Percentiles rank a stretch among this genome's conserved stretches.
Conservation (phyloP, 2,797 vertebrate genomes). For the Eulemur rubriventer region DNA sequence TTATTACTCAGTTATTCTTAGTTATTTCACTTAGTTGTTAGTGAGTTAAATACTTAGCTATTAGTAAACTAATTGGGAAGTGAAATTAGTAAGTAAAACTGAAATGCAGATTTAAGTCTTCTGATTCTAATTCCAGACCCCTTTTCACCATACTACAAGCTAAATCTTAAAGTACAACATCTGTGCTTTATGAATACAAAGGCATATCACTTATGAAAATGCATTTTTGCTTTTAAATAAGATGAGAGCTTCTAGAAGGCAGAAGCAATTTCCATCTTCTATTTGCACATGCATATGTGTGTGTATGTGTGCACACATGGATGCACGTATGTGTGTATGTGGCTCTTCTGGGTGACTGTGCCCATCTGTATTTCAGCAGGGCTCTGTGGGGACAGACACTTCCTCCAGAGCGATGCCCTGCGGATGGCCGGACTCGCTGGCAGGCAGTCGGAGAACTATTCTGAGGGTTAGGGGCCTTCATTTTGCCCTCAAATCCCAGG, state of each 20-base stretch:
- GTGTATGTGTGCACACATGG: neutral
- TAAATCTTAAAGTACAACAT: neutral
- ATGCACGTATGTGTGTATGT: too few species aligned
- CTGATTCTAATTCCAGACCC: neutral
- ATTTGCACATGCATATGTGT: neutral
- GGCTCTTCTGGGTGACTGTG: neutral
- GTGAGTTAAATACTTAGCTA: neutral
- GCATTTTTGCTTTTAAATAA: neutral
- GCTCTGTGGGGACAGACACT: neutral
- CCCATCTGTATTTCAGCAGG: neutral
- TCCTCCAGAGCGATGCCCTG: neutral
- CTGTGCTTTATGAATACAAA: neutral
- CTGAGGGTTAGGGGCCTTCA: neutral
- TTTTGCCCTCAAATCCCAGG: neutral
- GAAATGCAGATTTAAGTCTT: neutral
- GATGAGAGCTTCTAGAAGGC: neutral
- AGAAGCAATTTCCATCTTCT: neutral
- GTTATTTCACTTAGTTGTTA: neutral
- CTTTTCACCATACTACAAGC: neutral
- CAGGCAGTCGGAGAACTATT: neutral
- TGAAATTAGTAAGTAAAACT: neutral
- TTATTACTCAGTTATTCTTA: neutral
- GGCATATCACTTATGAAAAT: neutral
- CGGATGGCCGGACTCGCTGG: neutral
- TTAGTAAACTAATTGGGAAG: neutral